A percentile compares a stretch with the other conserved stretches of the same genome.
Evolutionary conservation across 2,113 vertebrate genomes (phyloP).

Genomic region (Nibea coibor): DNA sequence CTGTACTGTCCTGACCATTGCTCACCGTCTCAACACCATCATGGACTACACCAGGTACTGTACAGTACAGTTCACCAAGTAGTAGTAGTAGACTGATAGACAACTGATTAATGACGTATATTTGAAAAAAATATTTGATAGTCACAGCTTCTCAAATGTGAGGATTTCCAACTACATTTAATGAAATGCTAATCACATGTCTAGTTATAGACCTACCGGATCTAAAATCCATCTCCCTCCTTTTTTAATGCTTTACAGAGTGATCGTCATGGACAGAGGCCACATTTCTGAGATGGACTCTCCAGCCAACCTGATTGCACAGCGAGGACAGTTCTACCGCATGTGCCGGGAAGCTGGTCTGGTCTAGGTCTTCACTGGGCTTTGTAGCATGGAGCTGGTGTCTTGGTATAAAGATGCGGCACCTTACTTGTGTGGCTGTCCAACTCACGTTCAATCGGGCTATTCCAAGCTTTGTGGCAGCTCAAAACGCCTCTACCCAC

Average conservation of each 20-base stretch:
- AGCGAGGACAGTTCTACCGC: slow-evolving; percentile 90
- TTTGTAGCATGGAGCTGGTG: slow-evolving; percentile 25
- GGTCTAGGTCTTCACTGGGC: slow-evolving; percentile 71
- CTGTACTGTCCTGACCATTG: slow-evolving; percentile 93
- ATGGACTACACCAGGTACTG: slow-evolving; percentile 91
- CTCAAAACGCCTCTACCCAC: slow-evolving; percentile 52
- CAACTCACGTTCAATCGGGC: slow-evolving; percentile 42
- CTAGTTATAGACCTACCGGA: neutral
- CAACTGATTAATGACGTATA: neutral
- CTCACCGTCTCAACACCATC: slow-evolving; percentile 91
- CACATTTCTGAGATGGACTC: slow-evolving; percentile 90
- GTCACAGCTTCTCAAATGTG: neutral
- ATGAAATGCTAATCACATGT: neutral
- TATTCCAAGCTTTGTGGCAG: slow-evolving; percentile 72
- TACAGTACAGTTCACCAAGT: slow-evolving; percentile 1
- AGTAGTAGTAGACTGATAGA: neutral
- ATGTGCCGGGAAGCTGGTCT: slow-evolving; percentile 92
- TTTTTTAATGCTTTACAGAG: slow-evolving; percentile 79
- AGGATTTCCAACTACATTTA: neutral
- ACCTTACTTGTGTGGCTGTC: slow-evolving; percentile 63
- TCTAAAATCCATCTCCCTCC: neutral
- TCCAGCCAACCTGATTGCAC: slow-evolving; percentile 87
- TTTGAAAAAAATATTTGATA: neutral
- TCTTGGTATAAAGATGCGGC: slow-evolving; percentile 47
- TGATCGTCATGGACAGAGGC: slow-evolving; percentile 94